Base-by-base conservation (phyloP, 2,797 vertebrate species). In the Spheniscus humboldti region DNA sequence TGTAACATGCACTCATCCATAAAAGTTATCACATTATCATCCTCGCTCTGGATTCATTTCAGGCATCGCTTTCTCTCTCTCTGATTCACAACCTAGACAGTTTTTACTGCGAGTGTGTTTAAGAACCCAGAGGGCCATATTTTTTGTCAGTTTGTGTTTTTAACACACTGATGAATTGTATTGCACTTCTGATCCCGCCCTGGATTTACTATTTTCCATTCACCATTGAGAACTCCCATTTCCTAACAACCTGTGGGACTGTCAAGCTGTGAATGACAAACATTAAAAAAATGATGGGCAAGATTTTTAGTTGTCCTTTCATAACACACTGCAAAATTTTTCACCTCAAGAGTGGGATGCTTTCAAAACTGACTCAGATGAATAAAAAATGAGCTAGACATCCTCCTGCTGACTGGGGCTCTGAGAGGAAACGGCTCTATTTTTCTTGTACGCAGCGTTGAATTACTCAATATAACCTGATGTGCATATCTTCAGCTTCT, bases 111-210 rank as follows among this genome's bases (percentile, higher is more conserved):
- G 13, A 86, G 66, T 90, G 53, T 92, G 47, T 80, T 92, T 88
- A 92, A 96, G 92, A 94, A 78, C 86, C 66, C 85, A 41, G 60
- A 88, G 85, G 89, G 66, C 72, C 24, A 3, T 92, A 90, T 80
- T 94, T 96, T 96, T 97, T 91, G 88, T 93, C 84, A 80, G 75
- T 86, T 92, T 83, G 63, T 96, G 86, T 85, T 96, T 96, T 91
- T 90, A 96, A 68, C 37, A 8, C 74, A 62, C 50, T 90, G 75
- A 69, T 90, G 78, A 56, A 80, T 89, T 83, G 30, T 62, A 66
- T 37, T 91, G 57, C 63, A 75, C 50, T 87, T 96, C 77, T 94
- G 63, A 89, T 89, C 55, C 33, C 41, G 59, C 22, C 24, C 22
- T 81, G 77, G 55, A 78, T 92, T 86, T 93, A 47, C 64, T 77